phyloP scores from a whole-genome alignment of 2,888 invertebrate genomes.

The Erpobdella octoculata region DNA sequence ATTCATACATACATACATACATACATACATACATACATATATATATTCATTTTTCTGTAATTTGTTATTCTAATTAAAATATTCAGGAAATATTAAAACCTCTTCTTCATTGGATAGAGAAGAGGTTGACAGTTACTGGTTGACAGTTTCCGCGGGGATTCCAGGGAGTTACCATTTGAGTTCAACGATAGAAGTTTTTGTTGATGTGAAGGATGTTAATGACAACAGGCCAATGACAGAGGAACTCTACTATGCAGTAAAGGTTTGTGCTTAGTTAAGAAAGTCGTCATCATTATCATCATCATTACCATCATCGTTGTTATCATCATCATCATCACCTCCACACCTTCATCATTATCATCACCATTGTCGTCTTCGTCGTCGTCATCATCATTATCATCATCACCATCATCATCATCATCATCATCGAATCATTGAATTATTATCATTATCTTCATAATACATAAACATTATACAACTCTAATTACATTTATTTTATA shows the following conservation, averaged over 20 bases:
- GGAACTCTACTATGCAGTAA: background rate
- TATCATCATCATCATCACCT: background rate
- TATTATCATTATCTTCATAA: too few relatives aligned
- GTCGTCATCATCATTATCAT: background rate
- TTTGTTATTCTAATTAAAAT: too few relatives aligned
- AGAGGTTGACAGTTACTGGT: background rate
- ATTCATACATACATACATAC: too few relatives aligned
- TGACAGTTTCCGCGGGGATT: background rate
- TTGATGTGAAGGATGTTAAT: background rate
- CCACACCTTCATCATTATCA: background rate
- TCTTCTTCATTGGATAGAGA: background rate
- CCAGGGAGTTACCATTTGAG: background rate
- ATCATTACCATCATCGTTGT: background rate
- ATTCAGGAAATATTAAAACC: background rate
- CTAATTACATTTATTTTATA: too few relatives aligned
- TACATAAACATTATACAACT: too few relatives aligned
- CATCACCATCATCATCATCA: background rate
- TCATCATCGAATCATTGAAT: too few relatives aligned
- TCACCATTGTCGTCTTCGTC: conserved; percentile 4
- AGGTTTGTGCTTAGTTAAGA: too few relatives aligned
- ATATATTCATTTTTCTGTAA: too few relatives aligned
- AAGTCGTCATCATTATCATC: background rate
- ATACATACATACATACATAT: too few relatives aligned
- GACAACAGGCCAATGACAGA: background rate
- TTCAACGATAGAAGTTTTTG: background rate